phyloP scores from a whole-genome alignment of 35 echinoderm and acorn worm genomes.

The Diadema setosum region DNA sequence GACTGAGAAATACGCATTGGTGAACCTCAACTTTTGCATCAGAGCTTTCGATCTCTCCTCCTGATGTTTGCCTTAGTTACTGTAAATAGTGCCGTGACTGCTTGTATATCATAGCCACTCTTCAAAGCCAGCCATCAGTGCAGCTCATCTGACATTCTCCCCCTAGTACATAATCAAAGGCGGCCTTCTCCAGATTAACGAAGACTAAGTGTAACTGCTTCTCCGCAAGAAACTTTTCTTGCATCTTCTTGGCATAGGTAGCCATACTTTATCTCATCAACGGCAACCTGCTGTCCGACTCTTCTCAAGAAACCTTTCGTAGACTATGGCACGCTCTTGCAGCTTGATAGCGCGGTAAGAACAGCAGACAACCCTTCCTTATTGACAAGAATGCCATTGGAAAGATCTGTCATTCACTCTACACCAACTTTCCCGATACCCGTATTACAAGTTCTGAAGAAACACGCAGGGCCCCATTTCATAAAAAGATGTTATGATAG shows the following conservation, averaged over 20 bases:
- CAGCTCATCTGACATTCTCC: background rate
- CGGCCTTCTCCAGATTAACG: background rate
- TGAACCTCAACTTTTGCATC: background rate
- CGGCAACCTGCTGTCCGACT: too few relatives aligned
- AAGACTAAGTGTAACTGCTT: background rate
- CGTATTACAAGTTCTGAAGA: background rate
- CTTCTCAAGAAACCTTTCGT: too few relatives aligned
- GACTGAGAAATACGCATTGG: background rate
- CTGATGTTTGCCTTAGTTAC: background rate
- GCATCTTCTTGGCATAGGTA: too few relatives aligned
- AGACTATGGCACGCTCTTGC: too few relatives aligned
- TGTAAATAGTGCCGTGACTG: background rate
- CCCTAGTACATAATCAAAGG: background rate
- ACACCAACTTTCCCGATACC: background rate
- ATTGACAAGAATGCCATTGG: background rate
- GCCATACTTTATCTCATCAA: too few relatives aligned
- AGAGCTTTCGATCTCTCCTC: background rate
- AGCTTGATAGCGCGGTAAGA: too few relatives aligned
- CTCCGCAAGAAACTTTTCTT: slow-evolving; percentile 23
- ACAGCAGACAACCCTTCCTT: too few relatives aligned
- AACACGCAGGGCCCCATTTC: background rate
- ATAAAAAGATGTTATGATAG: too few relatives aligned
- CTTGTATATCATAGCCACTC: slow-evolving; percentile 10
- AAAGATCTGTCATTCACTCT: background rate
- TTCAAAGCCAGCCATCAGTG: background rate